Evolutionary conservation across 37 sponge, comb jelly and placozoan genomes (phyloP), one percentile per base, ranked within the genome.

Genomic region (Agelas oroides): DNA sequence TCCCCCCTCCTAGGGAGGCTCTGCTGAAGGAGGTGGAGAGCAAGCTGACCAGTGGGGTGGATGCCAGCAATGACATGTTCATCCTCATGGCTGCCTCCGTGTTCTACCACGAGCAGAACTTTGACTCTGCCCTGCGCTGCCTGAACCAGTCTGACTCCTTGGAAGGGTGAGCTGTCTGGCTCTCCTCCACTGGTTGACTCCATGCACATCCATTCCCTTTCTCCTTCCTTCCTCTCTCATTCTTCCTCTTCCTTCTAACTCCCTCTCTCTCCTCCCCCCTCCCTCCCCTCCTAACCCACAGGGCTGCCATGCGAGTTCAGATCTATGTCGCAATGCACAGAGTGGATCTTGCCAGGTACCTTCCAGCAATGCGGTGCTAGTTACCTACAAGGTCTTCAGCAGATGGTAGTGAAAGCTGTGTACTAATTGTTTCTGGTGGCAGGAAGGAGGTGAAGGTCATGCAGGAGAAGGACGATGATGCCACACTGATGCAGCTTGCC

Each of bases 381-480:
- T 46, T 46, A 46, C 46, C 46, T 46, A 46, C 6, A 3, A 46
- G 46, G 46, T n/a, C n/a, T n/a, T n/a, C n/a, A n/a, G n/a, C n/a
- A n/a, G n/a, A n/a, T n/a, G n/a, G n/a, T n/a, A n/a, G n/a, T n/a
- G n/a, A n/a, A n/a, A n/a, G n/a, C n/a, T n/a, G n/a, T n/a, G n/a
- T n/a, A n/a, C n/a, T n/a, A n/a, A n/a, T n/a, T n/a, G n/a, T 65
- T 25, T 25, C 71, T 31, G 36, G 27, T 13, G 13, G 24, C 68
- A 95, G 95, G 86, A 95, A 94, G 69, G 99, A 98, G 75, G 77
- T 98, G 36, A 96, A 96, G 77, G 70, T 64, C 19, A 92, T 98
- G 94, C 97, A 94, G 75, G 97, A 95, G 53, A 91, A 83, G 53
- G 99, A 99, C 87, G 99, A 99, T 18, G 97, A 99, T 70, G 87